A percentile compares a stretch with the other conserved stretches of the same genome.
Conservation (phyloP, 2,797 vertebrate species). For the Enoplosus armatus region DNA sequence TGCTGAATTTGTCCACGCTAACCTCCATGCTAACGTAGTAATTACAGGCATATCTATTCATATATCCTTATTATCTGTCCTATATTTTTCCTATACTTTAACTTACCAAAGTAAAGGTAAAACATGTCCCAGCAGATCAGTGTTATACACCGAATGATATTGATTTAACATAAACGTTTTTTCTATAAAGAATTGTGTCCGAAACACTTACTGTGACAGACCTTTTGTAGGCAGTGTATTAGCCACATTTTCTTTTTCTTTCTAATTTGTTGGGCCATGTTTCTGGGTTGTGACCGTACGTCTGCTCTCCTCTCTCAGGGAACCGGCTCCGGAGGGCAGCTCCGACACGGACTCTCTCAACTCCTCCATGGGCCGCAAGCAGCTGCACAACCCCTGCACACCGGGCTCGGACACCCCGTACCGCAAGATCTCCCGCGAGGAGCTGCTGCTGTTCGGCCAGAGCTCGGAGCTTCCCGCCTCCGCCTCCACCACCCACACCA, state of each 20-base stretch:
- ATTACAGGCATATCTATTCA: too few relatives aligned
- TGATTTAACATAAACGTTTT: too few relatives aligned
- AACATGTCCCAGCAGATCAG: too few relatives aligned
- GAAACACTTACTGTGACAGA: neutral
- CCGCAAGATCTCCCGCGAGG: slow-evolving; percentile 92
- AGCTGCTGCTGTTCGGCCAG: slow-evolving; percentile 86
- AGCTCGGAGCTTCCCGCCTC: slow-evolving; percentile 85
- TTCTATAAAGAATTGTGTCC: neutral
- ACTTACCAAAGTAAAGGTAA: too few relatives aligned
- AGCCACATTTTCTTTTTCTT: neutral
- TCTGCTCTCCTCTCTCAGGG: slow-evolving; percentile 83
- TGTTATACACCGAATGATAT: too few relatives aligned
- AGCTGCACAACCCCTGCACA: slow-evolving; percentile 83
- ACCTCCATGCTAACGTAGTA: neutral
- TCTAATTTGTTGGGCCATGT: neutral
- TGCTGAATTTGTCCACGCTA: neutral
- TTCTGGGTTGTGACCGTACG: neutral
- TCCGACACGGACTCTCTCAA: slow-evolving; percentile 94
- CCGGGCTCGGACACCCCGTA: slow-evolving; percentile 88
- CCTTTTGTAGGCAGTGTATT: too few relatives aligned
- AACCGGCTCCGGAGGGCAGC: slow-evolving; percentile 88
- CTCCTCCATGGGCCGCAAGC: slow-evolving; percentile 91
- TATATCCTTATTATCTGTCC: too few relatives aligned
- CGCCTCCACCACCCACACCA: slow-evolving; percentile 79
- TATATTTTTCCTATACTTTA: too few relatives aligned